phyloP scores from a whole-genome alignment of 2,113 vertebrate species.

The Pangasianodon gigas region DNA sequence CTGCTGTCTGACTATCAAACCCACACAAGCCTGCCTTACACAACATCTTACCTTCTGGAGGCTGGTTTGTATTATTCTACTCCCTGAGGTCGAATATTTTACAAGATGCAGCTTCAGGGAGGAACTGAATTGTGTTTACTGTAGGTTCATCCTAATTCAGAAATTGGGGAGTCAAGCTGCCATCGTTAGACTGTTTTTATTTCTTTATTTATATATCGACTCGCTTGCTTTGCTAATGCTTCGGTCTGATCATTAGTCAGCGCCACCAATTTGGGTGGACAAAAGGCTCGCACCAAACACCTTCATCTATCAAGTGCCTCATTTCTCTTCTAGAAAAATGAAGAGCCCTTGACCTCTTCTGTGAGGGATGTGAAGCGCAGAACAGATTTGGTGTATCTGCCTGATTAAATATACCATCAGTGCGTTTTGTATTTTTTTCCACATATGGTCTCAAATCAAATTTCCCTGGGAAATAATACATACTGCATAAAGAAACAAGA shows the following conservation, averaged over 20 bases:
- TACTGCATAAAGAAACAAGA: neutral
- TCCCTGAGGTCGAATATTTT: neutral
- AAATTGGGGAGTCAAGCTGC: neutral
- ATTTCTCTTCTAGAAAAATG: neutral
- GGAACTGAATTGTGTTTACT: constrained; percentile 3
- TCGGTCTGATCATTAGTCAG: constrained; percentile 6
- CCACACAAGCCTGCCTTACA: neutral
- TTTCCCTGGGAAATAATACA: neutral
- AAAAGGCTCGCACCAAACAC: constrained; percentile 3
- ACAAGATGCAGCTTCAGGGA: neutral
- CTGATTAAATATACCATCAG: neutral
- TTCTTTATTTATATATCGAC: neutral
- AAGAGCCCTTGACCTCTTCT: constrained; percentile 15
- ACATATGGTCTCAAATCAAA: neutral
- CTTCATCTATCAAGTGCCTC: constrained; percentile 5
- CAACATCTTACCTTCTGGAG: neutral
- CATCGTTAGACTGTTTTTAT: neutral
- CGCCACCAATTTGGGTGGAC: constrained; percentile 6
- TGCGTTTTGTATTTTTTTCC: neutral
- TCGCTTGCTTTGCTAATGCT: neutral
- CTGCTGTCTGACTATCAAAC: constrained; percentile 12
- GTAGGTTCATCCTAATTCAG: constrained; percentile 1
- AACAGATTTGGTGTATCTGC: neutral
- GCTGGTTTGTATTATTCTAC: neutral
- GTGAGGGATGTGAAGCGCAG: neutral